These are phyloP conservation scores for Myotis davidii DNA, from an alignment of 2,113 vertebrate species.

Conservation along the genomic window DNA sequence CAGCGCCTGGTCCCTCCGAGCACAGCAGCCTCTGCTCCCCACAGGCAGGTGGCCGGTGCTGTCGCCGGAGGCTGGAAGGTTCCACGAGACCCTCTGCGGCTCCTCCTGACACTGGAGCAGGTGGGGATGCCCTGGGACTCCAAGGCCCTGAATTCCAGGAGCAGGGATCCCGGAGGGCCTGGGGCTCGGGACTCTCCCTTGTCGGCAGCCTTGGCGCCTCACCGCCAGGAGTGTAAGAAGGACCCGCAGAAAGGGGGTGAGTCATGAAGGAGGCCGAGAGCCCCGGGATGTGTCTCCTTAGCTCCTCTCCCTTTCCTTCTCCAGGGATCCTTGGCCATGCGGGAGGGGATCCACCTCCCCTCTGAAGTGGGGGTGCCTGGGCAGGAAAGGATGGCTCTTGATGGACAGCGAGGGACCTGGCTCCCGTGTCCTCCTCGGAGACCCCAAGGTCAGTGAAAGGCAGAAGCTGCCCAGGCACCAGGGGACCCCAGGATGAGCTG, in stretches of 20 bases:
- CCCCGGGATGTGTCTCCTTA: not conserved
- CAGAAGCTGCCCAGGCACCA: not conserved
- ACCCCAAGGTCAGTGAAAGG: not conserved
- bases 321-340: not conserved
- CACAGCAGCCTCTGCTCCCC: not conserved
- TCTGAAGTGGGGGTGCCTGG: not conserved
- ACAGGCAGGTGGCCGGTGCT: not conserved
- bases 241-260: not conserved
- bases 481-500: not conserved
- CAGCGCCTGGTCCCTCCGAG: not conserved
- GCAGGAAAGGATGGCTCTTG: not conserved
- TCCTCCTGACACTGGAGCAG: not conserved
- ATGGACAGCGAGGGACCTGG: not conserved
- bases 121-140: not conserved
- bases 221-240: not conserved
- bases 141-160: accelerated
- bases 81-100: not conserved
- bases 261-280: not conserved
- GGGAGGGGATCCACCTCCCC: not conserved
- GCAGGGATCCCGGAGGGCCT: no score
- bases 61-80: not conserved
- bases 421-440: not conserved
- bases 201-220: not conserved
- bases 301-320: not conserved
- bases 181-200: not conserved